Evolutionary conservation across 53 echinoderm and acorn worm genomes (phyloP).

Genomic region (Echinometra lucunter): DNA sequence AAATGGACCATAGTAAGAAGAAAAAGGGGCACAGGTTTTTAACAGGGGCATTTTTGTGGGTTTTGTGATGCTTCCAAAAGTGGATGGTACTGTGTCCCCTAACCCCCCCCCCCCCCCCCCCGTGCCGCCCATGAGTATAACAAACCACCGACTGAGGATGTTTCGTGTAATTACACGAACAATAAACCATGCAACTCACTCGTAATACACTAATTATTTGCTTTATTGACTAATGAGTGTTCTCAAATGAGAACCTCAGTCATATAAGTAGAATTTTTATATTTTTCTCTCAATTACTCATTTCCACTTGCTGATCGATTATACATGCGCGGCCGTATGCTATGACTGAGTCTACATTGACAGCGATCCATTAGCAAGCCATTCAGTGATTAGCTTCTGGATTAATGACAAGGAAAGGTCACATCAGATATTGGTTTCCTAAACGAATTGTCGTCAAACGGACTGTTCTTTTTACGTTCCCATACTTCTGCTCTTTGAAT

Average conservation of each 20-base stretch:
- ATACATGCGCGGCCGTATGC: neutral
- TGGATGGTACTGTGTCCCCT: too few relatives aligned
- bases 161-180: neutral
- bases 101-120: too few relatives aligned
- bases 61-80: too few relatives aligned
- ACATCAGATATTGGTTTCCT: conserved; percentile 14
- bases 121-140: neutral
- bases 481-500: neutral
- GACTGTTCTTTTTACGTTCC: neutral
- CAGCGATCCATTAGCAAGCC: neutral
- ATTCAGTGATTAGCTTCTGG: conserved; percentile 34
- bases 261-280: neutral
- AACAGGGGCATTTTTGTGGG: too few relatives aligned
- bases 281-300: neutral
- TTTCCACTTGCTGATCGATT: conserved; percentile 9
- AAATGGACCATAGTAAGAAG: too few relatives aligned
- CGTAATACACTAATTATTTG: conserved; percentile 2
- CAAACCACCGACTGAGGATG: neutral
- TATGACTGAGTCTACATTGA: neutral
- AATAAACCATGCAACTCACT: conserved; percentile 18
- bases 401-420: conserved; percentile 27
- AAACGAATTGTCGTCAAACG: conserved; percentile 11
- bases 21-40: too few relatives aligned
- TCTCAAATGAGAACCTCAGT: neutral
- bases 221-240: conserved; percentile 12